Evolutionary conservation across 2,113 vertebrate species (phyloP).

Genomic region (Nestor notabilis): DNA sequence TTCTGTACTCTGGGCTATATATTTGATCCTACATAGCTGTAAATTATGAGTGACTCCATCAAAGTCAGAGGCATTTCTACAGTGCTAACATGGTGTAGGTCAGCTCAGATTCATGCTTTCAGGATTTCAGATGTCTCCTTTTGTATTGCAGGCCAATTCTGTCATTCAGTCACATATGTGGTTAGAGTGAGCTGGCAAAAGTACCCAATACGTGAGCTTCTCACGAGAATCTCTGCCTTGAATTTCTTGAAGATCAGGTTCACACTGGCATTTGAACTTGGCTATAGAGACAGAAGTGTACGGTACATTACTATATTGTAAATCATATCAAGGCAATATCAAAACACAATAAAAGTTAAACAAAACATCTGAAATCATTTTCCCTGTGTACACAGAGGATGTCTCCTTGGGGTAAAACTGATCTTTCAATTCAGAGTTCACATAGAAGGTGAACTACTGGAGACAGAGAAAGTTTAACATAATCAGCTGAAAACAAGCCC

Average conservation of each 20-base stretch:
- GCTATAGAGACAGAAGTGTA: background rate
- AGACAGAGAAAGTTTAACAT: background rate
- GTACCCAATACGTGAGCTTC: background rate
- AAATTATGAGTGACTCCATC: conserved; percentile 55
- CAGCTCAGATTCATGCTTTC: background rate
- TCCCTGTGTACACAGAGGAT: background rate
- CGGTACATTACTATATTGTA: background rate
- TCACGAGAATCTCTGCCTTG: background rate
- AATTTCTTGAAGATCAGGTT: background rate
- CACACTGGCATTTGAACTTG: background rate
- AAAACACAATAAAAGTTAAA: background rate
- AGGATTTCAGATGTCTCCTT: background rate
- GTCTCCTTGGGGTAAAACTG: conserved; percentile 12
- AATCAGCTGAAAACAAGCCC: background rate
- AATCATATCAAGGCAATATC: background rate
- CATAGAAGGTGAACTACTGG: background rate
- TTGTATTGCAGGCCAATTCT: background rate
- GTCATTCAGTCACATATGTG: background rate
- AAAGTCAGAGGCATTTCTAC: conserved; percentile 29
- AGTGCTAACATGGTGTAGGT: background rate
- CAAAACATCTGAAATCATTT: background rate
- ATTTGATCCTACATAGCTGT: conserved; percentile 47
- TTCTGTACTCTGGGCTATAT: conserved; percentile 12
- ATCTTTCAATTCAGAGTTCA: background rate
- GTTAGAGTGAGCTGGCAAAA: background rate